Conservation (phyloP, 2,113 vertebrate species). For the Ivindomyrus marchei region DNA sequence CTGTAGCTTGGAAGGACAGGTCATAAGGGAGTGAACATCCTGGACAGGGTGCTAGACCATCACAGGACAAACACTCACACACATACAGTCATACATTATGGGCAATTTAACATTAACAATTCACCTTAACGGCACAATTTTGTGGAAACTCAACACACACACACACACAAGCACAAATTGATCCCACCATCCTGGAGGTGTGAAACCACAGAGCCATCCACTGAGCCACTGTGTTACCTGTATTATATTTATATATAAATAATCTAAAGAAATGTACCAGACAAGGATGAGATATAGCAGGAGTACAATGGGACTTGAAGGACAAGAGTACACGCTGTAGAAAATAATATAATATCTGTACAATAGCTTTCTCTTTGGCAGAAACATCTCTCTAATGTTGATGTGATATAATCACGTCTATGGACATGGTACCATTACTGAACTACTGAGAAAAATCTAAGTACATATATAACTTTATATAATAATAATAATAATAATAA, state of each 20-base stretch:
- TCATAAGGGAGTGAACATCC: not conserved
- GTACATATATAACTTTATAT: not conserved
- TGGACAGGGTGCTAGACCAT: not conserved
- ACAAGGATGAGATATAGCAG: not conserved
- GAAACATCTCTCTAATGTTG: not conserved
- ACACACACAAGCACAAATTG: not conserved
- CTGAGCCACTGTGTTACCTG: not conserved
- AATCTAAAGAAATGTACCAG: not conserved
- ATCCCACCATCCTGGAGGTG: not conserved
- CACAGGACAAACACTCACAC: not conserved
- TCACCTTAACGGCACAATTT: not conserved
- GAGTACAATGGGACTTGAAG: not conserved
- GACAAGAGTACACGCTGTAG: not conserved
- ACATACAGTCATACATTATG: not conserved
- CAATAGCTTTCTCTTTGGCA: not conserved
- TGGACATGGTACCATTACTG: not conserved
- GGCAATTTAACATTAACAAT: not conserved
- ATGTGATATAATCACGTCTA: not conserved
- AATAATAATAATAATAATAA: not conserved
- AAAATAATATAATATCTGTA: not conserved
- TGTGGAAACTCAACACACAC: not conserved
- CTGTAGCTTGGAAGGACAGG: not conserved
- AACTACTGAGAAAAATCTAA: not conserved
- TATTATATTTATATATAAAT: not conserved
- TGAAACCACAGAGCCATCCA: not conserved